phyloP scores from a whole-genome alignment of 2,888 invertebrate species.

The Campaea margaritaria region DNA sequence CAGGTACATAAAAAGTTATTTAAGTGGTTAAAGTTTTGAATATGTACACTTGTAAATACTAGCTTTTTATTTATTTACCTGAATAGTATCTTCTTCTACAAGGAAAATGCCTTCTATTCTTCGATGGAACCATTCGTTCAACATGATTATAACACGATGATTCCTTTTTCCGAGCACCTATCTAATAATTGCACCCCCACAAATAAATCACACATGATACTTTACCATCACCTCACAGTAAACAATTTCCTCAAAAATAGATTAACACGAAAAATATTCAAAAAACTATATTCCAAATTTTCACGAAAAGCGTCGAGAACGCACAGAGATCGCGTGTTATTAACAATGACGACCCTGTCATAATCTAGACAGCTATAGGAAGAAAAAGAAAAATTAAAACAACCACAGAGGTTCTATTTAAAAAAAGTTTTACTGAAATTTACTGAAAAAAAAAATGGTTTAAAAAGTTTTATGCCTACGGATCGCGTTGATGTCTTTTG shows the following conservation, averaged over 20 bases:
- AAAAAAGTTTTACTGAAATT: background rate
- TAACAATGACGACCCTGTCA: slow-evolving; percentile 41
- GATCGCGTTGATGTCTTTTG: slow-evolving; percentile 37
- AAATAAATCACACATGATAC: slow-evolving; percentile 80
- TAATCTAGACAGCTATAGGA: slow-evolving; percentile 46
- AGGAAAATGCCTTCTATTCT: slow-evolving; percentile 64
- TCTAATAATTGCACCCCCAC: slow-evolving; percentile 61
- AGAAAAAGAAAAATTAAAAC: slow-evolving; percentile 35
- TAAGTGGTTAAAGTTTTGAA: no score
- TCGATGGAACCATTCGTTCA: slow-evolving; percentile 81
- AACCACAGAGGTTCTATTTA: background rate
- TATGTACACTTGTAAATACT: no score
- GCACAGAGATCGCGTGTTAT: slow-evolving; percentile 58
- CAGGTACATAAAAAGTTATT: no score
- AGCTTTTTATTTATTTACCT: slow-evolving; percentile 64
- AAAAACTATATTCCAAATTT: slow-evolving; percentile 79
- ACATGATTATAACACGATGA: slow-evolving; percentile 74
- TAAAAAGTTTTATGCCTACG: slow-evolving; percentile 31
- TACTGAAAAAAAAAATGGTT: background rate
- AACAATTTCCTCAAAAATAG: slow-evolving; percentile 83
- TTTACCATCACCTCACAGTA: slow-evolving; percentile 77
- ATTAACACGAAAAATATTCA: slow-evolving; percentile 77
- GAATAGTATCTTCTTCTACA: slow-evolving; percentile 67
- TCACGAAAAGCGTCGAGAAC: slow-evolving; percentile 70
- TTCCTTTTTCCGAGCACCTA: slow-evolving; percentile 61